Evolutionary conservation across 2,797 vertebrate genomes (phyloP).

Genomic region (Poeciliopsis paucimaculata): DNA sequence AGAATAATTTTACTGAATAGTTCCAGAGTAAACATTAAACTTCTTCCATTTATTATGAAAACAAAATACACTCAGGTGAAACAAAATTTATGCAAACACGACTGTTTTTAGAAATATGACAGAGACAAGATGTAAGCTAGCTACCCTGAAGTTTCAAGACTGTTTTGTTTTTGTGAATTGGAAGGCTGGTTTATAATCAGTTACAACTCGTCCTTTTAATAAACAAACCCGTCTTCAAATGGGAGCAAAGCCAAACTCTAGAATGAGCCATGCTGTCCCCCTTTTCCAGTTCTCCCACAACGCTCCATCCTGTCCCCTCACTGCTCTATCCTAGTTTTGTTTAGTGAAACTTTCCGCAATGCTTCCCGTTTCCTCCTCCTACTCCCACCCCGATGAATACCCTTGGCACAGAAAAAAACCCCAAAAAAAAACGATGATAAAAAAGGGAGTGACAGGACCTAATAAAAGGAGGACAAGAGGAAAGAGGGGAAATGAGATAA

Average conservation of each 20-base stretch:
- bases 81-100: background rate
- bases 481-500: background rate
- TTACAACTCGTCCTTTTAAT: constrained; percentile 11
- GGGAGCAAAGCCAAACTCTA: constrained; percentile 32
- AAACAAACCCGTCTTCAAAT: constrained; percentile 13
- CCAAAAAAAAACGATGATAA: background rate
- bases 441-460: constrained; percentile 4
- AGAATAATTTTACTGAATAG: background rate
- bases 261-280: constrained; percentile 44
- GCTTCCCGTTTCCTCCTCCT: constrained; percentile 35
- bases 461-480: constrained; percentile 1
- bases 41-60: background rate
- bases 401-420: constrained; percentile 20
- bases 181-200: constrained; percentile 13
- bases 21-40: background rate
- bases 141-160: no score
- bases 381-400: constrained; percentile 28
- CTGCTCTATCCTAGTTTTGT: constrained; percentile 64
- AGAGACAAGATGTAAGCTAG: background rate
- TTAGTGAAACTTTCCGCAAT: constrained; percentile 57
- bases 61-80: background rate
- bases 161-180: background rate
- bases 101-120: background rate
- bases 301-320: constrained; percentile 25
- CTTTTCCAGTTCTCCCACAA: constrained; percentile 59